A percentile compares a stretch with the other conserved stretches of the same genome.
These are phyloP conservation scores for Drosophila kepulauana DNA, from an alignment of 1,140 invertebrate genomes.

Conservation along the genomic window DNA sequence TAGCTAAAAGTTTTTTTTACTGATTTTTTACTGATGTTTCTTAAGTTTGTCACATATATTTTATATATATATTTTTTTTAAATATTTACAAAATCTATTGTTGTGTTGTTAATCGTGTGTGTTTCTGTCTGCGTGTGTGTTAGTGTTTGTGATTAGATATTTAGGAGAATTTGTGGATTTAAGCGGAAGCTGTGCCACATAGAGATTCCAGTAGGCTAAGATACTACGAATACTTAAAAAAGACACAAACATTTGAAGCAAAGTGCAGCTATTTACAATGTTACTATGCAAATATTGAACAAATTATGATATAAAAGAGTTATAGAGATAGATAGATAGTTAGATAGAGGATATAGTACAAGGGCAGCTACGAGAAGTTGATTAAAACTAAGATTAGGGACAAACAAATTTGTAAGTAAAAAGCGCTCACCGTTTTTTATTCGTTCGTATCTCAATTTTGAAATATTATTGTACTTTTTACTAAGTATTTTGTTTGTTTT, in stretches of 20 bases:
- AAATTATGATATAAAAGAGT: constrained; percentile 5
- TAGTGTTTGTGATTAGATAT: constrained; percentile 14
- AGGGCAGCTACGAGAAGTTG: constrained; percentile 31
- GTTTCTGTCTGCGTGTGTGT: constrained; percentile 32
- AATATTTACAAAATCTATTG: constrained; percentile 63
- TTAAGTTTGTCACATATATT: constrained; percentile 26
- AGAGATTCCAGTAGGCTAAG: constrained; percentile 44
- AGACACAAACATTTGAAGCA: constrained; percentile 35
- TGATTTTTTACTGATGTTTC: constrained; percentile 78
- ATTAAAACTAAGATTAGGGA: constrained; percentile 11
- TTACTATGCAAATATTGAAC: constrained; percentile 21
- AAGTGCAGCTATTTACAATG: constrained; percentile 61
- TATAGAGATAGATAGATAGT: not conserved
- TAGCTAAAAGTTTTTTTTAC: constrained; percentile 56
- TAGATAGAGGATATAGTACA: constrained; percentile 4
- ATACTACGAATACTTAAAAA: constrained; percentile 44
- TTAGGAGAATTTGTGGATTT: constrained; percentile 38
- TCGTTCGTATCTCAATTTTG: constrained; percentile 56
- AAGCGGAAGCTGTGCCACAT: constrained; percentile 58
- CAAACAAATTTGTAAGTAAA: constrained; percentile 33
- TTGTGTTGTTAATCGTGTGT: constrained; percentile 30
- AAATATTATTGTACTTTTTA: constrained; percentile 62
- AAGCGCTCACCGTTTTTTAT: constrained; percentile 68
- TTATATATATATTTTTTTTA: constrained; percentile 21
- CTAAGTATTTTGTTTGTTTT: constrained; percentile 35